Conservation (phyloP, 2,888 invertebrate genomes). For the Hirtodrosophila duncani region DNA sequence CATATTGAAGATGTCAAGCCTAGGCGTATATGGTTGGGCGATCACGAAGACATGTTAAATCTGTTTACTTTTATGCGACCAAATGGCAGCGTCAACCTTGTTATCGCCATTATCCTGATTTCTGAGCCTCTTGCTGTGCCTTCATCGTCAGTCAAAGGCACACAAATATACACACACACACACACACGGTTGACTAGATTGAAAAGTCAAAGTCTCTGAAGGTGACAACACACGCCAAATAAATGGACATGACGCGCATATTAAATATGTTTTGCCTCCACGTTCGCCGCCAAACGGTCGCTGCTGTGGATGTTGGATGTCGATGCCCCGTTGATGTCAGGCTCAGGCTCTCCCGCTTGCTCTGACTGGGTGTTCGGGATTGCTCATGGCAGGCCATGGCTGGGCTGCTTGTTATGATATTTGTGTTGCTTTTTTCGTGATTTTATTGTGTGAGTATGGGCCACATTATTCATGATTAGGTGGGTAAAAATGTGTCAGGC, state of each 20-base stretch:
- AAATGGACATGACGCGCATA: slow-evolving; percentile 71
- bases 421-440: slow-evolving; percentile 43
- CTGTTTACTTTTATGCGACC: too few species aligned
- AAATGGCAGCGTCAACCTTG: slow-evolving; percentile 13
- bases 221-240: slow-evolving; percentile 58
- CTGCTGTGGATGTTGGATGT: too few species aligned
- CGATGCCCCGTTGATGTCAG: not conserved
- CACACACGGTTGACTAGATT: slow-evolving; percentile 27
- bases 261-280: slow-evolving; percentile 54
- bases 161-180: slow-evolving; percentile 27
- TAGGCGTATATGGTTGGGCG: too few species aligned
- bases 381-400: slow-evolving; percentile 5
- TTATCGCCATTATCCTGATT: slow-evolving; percentile 26
- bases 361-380: slow-evolving; percentile 5
- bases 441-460: slow-evolving; percentile 65
- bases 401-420: slow-evolving; percentile 64
- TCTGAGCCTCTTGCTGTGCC: slow-evolving; percentile 4
- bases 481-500: too few species aligned
- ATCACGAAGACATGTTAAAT: slow-evolving; percentile 10
- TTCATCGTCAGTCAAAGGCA: slow-evolving; percentile 28
- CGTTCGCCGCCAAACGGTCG: too few species aligned
- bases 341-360: not conserved
- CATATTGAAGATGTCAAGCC: slow-evolving; percentile 28
- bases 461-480: slow-evolving; percentile 67
- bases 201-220: slow-evolving; percentile 42